These are phyloP conservation scores for Rhagonycha lutea DNA, from an alignment of 2,888 invertebrate genomes.

Conservation along the genomic window DNA sequence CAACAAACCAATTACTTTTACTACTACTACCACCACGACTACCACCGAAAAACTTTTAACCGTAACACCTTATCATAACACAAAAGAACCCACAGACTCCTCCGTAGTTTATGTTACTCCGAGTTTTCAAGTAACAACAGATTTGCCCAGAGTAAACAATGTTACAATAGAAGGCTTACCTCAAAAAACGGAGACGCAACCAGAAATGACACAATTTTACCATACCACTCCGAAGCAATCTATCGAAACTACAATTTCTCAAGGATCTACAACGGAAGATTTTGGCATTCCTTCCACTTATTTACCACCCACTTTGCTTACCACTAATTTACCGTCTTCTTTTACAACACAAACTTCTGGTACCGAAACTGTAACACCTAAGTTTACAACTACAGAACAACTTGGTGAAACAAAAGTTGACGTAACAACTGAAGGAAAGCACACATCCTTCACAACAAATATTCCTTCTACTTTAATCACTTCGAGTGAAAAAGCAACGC, in stretches of 20 bases:
- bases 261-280: not conserved
- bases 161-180: not conserved
- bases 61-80: slow-evolving; percentile 5
- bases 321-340: not conserved
- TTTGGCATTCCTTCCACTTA: not conserved
- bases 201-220: not conserved
- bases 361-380: not conserved
- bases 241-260: not conserved
- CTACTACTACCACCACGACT: not conserved
- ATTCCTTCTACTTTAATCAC: not conserved
- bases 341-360: not conserved
- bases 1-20: slow-evolving; percentile 7
- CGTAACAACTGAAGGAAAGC: not conserved
- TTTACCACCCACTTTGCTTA: not conserved
- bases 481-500: not conserved
- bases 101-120: not conserved
- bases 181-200: not conserved
- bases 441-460: not conserved
- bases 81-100: not conserved
- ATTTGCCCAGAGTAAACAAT: not conserved
- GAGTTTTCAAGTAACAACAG: not conserved
- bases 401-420: not conserved
- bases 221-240: not conserved
- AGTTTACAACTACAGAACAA: not conserved
- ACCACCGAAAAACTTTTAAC: slow-evolving; percentile 4